Base-by-base conservation (phyloP, 1,140 invertebrate species). In the Atta texana region DNA sequence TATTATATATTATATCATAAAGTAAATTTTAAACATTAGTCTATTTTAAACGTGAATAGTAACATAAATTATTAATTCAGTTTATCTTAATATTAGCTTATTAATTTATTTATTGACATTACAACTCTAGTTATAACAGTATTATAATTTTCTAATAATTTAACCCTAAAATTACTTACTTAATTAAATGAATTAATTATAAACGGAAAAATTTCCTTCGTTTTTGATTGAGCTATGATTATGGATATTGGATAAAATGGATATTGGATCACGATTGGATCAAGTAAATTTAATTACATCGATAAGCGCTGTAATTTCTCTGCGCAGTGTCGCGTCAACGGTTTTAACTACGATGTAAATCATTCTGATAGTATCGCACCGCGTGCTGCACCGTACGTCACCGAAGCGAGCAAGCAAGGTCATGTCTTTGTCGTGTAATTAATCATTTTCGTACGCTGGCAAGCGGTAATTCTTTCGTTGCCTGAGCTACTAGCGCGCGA, bases 311-410 rank as follows among this genome's bases (percentile, higher is more conserved):
- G 39, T 74, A 84, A 84, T 84, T 84, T 61, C 69, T 39, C 24
- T 24, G 80, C 59, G 66, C 55, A 66, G 81, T 82, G 72, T 81
- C 88, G 77, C 76, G 89, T 90, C 90, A 90, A 91, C 88, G 66
- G 78, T 92, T 92, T 90, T 88, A 88, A 92, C 91, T 84, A 86
- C 82, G 81, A 89, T 91, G 90, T 93, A 94, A 93, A 93, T 94
- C 91, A 92, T 85, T 44, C 63, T 66, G 92, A 93, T 93, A 94
- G 85, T 91, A 94, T 93, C 92, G 86, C 82, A 81, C 85, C 80
- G 80, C 78, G 75, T 77, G 57, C 87, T 49, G 85, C 61, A 77
- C 71, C 71, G 69, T 53, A 74, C 63, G 88, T 66, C 71, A 57
- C 53, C 21, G 55, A 75, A 75, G 44, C 68, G 14, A 76, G 74